Conservation (phyloP, 2,888 invertebrate genomes). For the Chironomus riparius region DNA sequence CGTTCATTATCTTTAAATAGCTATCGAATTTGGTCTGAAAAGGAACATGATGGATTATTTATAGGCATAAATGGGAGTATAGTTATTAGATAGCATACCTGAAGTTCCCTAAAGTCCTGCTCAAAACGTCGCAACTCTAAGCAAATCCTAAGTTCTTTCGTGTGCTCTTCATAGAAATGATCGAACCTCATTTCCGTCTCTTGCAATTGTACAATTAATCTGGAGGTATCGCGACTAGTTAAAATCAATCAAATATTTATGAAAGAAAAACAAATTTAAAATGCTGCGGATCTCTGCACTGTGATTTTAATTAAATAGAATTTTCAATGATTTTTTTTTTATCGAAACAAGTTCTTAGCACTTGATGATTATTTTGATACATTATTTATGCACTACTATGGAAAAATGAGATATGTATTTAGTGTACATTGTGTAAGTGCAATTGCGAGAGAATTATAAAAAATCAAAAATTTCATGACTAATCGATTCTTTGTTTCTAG, state of each 20-base stretch:
- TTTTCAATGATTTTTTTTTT: not conserved
- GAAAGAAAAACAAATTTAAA: not conserved
- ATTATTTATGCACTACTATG: not conserved
- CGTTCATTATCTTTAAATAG: slow-evolving; percentile 67
- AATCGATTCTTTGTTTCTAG: not conserved
- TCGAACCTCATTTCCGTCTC: slow-evolving; percentile 92
- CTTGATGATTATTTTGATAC: not conserved
- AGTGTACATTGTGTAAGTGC: not conserved
- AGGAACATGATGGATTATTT: not conserved
- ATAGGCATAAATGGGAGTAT: not conserved
- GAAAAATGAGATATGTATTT: not conserved
- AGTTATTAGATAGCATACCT: slow-evolving; percentile 45
- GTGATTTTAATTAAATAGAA: not conserved
- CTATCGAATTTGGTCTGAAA: slow-evolving; percentile 62
- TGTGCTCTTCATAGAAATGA: slow-evolving; percentile 89
- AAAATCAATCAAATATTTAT: not conserved
- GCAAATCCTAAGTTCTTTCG: slow-evolving; percentile 80
- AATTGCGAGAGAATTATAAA: not conserved
- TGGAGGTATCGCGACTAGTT: slow-evolving; percentile 47
- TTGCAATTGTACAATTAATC: slow-evolving; percentile 83
- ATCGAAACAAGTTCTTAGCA: not conserved
- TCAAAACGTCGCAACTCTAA: slow-evolving; percentile 86
- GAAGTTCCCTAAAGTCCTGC: slow-evolving; percentile 86
- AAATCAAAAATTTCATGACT: not conserved
- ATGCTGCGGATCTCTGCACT: slow-evolving; percentile 25